A percentile compares a stretch with the other conserved stretches of the same genome.
Evolutionary conservation across 2,888 invertebrate species (phyloP).

Genomic region (Rhorus exstirpatorius): DNA sequence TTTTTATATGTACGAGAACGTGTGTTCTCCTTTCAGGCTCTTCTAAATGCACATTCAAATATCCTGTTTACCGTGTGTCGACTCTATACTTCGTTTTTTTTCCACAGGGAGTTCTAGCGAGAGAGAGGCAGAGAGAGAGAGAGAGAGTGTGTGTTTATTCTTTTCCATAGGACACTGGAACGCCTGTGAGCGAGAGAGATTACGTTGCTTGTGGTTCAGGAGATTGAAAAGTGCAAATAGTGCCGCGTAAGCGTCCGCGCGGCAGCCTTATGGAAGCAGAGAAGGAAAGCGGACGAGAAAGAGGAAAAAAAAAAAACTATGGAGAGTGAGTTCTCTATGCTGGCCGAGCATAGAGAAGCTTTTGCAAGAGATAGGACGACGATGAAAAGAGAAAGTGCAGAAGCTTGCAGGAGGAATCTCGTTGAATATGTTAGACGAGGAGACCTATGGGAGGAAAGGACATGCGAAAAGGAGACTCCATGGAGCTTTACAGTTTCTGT

Average conservation of each 20-base stretch:
- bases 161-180: conserved; percentile 7
- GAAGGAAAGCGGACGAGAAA: conserved; percentile 42
- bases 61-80: conserved; percentile 73
- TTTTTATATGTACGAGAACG: conserved; percentile 11
- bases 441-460: conserved; percentile 35
- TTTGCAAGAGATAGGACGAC: conserved; percentile 53
- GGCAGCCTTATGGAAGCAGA: conserved; percentile 11
- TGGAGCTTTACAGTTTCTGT: conserved; percentile 54
- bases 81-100: conserved; percentile 61
- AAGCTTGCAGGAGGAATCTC: conserved; percentile 33
- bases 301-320: conserved; percentile 23
- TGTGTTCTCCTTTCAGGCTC: conserved; percentile 57
- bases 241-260: conserved; percentile 63
- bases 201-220: conserved; percentile 46
- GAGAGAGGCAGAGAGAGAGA: conserved; percentile 20
- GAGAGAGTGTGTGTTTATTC: conserved; percentile 37
- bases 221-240: conserved; percentile 72
- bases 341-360: conserved; percentile 27
- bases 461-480: conserved; percentile 51
- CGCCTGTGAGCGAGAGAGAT: conserved; percentile 4
- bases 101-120: background rate
- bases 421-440: conserved; percentile 59
- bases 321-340: conserved; percentile 16
- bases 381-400: conserved; percentile 50
- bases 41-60: conserved; percentile 74